Evolutionary conservation across 1,140 invertebrate genomes (phyloP), one percentile per base, ranked within the genome.

Genomic region (Zelostemma sp.): DNA sequence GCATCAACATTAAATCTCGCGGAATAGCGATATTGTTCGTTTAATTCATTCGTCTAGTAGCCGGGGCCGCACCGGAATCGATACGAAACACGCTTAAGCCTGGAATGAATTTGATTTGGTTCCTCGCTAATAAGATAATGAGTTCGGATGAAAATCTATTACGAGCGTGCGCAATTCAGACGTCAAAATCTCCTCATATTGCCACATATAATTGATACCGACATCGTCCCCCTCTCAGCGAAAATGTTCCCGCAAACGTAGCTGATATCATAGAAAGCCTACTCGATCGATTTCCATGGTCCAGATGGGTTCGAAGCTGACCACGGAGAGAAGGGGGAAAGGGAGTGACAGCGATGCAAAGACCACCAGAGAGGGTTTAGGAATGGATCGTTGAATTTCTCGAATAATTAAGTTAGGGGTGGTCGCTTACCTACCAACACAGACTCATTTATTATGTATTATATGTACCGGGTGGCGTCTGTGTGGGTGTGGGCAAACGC

Each of bases 381-480:
- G 79, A 84, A 84, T 83, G 82, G 82, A 83, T 84, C 81, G 83
- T 59, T 82, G 82, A 85, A 85, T 84, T 85, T 84, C 82, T 83
- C 81, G 82, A 84, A 84, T 84, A 84, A 84, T 84, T 85, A 84
- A 85, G 83, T 85, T 84, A 85, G 83, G 79, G 80, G 75, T 78
- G 75, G 82, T 79, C 80, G 82, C 81, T 81, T 84, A 84, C 82
- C 80, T 81, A 81, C 79, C 81, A 76, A 82, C 83, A 79, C 79
- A 79, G 73, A 74, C 75, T 76, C 80, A 80, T 84, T 77, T 74
- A 84, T 85, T 82, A 85, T 85, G 82, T 85, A 82, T 72, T 67
- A n/a, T n/a, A n/a, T n/a, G n/a, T n/a, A n/a, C 62, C 67, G 47
- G 62, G 70, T 50, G 66, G 71, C 71, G 61, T 59, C 68, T 67